phyloP scores from a whole-genome alignment of 2,113 vertebrate species.

The Dinomys branickii region DNA sequence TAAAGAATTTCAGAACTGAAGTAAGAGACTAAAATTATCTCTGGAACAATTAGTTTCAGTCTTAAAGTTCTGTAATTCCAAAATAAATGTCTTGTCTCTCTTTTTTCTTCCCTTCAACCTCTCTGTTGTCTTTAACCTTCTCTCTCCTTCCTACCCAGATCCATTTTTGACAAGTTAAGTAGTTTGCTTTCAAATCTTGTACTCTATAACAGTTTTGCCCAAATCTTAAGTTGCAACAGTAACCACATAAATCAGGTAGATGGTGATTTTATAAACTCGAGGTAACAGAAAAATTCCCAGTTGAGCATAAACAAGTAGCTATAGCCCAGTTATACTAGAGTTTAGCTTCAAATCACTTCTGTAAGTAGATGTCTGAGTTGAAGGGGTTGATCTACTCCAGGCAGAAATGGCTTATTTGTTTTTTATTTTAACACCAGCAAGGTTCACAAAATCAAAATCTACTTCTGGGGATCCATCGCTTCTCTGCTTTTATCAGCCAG shows the following conservation, averaged over 20 bases:
- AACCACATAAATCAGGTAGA: neutral
- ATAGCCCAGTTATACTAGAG: neutral
- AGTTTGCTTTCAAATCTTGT: neutral
- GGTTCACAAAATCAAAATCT: conserved; percentile 21
- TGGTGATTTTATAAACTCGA: neutral
- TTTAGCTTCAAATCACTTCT: neutral
- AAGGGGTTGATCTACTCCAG: conserved; percentile 35
- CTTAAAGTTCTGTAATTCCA: neutral
- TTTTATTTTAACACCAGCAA: conserved; percentile 31
- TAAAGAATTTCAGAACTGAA: conserved; percentile 19
- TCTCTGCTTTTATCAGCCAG: neutral
- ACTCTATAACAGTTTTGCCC: neutral
- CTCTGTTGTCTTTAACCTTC: neutral
- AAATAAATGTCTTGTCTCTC: neutral
- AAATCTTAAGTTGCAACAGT: conserved; percentile 43
- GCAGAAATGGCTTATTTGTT: conserved; percentile 25
- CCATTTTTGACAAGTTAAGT: conserved; percentile 42
- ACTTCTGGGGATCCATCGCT: neutral
- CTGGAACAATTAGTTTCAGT: neutral
- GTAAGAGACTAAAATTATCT: conserved; percentile 3
- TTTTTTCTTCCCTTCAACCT: neutral
- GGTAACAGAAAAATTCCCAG: neutral
- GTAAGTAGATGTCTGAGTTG: neutral
- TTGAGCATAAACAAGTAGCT: neutral
- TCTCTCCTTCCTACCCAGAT: neutral